Percentiles rank a stretch among this genome's conserved stretches.
phyloP scores from a whole-genome alignment of 2,797 vertebrate species.

The Scyliorhinus canicula region DNA sequence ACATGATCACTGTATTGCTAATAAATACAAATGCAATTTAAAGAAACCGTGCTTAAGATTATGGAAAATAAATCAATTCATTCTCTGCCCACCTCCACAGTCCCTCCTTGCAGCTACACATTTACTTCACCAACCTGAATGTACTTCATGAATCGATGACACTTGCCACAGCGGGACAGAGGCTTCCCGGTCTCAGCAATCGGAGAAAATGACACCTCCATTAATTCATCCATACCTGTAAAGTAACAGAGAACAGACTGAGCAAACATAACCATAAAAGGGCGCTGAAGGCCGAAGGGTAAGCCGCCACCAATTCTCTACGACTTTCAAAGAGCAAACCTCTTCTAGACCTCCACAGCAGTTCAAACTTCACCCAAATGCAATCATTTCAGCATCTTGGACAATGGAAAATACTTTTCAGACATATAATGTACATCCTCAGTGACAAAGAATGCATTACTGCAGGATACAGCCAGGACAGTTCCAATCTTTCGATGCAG shows the following conservation, averaged over 20 bases:
- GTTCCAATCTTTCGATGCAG: not conserved
- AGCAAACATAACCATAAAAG: not conserved
- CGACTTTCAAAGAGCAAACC: not conserved
- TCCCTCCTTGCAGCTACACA: not conserved
- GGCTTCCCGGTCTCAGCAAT: slow-evolving; percentile 88
- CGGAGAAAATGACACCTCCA: slow-evolving; percentile 97
- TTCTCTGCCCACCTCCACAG: too few species aligned
- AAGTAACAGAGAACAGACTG: not conserved
- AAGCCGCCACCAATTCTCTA: not conserved
- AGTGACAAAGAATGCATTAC: not conserved
- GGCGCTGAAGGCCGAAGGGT: not conserved
- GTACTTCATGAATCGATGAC: slow-evolving; percentile 97
- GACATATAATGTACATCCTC: not conserved
- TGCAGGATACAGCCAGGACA: not conserved
- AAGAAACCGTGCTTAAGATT: not conserved
- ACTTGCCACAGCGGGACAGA: slow-evolving; percentile 92
- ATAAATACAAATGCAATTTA: not conserved
- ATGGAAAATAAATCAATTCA: not conserved
- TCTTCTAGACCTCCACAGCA: not conserved
- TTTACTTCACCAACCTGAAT: slow-evolving; percentile 75
- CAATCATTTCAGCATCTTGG: not conserved
- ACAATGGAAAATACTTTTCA: not conserved
- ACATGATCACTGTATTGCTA: not conserved
- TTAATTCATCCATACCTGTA: slow-evolving; percentile 92
- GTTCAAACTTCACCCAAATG: not conserved